Evolutionary conservation across 2,113 vertebrate species (phyloP), one percentile per base, ranked within the genome.

Genomic region (Ameiurus melas): DNA sequence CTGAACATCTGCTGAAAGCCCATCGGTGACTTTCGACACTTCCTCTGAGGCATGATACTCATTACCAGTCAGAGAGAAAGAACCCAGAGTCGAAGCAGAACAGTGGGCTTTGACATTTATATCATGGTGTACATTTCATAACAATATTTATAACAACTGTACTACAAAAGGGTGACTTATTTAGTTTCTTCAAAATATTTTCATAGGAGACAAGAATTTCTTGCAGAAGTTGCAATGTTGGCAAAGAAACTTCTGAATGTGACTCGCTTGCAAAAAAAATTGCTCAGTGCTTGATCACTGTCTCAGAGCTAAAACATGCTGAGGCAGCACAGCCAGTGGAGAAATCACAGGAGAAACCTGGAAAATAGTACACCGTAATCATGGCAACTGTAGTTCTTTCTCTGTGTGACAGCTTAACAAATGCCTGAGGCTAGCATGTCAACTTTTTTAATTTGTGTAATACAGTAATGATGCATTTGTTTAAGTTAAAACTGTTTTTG

Each of bases 241-340:
- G 89, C 89, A 90, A 90, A 90, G 66, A 88, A 91, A 91, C 86
- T 91, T 88, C 85, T 43, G 86, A 91, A 89, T 89, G 86, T 89
- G 90, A 91, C 51, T 84, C 8, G 84, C 55, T 89, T 91, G 90
- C 90, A 91, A 79, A 91, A 91, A 91, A 86, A 88, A 86, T 53
- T 20, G 79, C 71, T 83, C 9, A 51, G 79, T 83, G 86, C 88
- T 91, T 91, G 90, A 89, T 91, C 90, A 91, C 90, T 91, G 90
- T 91, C 90, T 84, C 75, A 43, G 85, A 43, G 87, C 62, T 84
- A 60, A 86, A 89, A 86, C 88, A 90, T 73, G 90, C 90, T 89
- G 90, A 90, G 62, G 85, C 85, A 89, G 87, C 73, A 78, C 19
- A 88, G 58, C n/a, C 84, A 79, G 87, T 68, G 30, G 60, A 83